A percentile compares a stretch with the other conserved stretches of the same genome.
These are phyloP conservation scores for Archaeoteleia sp. DNA, from an alignment of 2,888 invertebrate species.

Conservation along the genomic window DNA sequence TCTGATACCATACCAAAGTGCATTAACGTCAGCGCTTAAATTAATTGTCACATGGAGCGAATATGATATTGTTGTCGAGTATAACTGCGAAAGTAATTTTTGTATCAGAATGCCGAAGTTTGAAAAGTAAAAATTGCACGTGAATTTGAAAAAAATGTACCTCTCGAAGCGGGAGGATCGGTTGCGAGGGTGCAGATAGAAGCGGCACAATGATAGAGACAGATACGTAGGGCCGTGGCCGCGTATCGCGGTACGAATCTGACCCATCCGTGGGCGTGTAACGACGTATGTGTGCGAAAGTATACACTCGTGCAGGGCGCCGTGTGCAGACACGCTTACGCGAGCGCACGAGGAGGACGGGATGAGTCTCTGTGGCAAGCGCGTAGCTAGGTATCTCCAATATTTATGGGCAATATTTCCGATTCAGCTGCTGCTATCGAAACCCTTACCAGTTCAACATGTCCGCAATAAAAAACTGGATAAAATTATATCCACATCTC, in stretches of 20 bases:
- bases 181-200: no score
- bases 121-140: slow-evolving; percentile 8
- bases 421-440: slow-evolving; percentile 74
- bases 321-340: no score
- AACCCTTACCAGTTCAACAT: slow-evolving; percentile 74
- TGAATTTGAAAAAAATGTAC: slow-evolving; percentile 6
- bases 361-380: slow-evolving; percentile 30
- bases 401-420: slow-evolving; percentile 75
- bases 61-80: slow-evolving; percentile 12
- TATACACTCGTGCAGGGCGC: no score
- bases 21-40: slow-evolving; percentile 41
- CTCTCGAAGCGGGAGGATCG: no score
- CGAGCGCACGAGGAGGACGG: slow-evolving; percentile 25
- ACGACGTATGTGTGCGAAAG: no score
- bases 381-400: slow-evolving; percentile 68
- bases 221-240: no score
- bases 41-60: slow-evolving; percentile 49
- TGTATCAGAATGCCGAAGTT: slow-evolving; percentile 8
- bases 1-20: slow-evolving; percentile 23
- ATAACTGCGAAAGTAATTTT: slow-evolving; percentile 26
- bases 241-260: no score
- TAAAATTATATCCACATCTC: slow-evolving; percentile 74
- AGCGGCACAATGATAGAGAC: no score
- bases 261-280: no score
- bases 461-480: slow-evolving; percentile 74